Evolutionary conservation across 2,113 vertebrate genomes (phyloP).

Genomic region (Oreamnos americanus): DNA sequence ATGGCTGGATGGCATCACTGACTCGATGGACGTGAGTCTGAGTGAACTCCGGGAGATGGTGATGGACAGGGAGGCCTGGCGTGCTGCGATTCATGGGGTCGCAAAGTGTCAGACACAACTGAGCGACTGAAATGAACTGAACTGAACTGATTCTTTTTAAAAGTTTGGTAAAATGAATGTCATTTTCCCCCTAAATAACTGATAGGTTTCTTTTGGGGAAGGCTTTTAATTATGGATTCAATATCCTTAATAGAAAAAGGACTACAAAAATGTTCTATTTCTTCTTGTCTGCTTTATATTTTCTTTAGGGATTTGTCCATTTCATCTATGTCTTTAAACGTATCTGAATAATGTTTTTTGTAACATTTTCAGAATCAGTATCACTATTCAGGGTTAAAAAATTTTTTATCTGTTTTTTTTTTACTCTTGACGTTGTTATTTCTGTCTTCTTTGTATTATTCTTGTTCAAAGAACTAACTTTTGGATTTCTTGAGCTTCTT

Average conservation of each 20-base stretch:
- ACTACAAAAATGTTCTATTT: neutral
- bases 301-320: neutral
- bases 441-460: neutral
- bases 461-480: neutral
- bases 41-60: no score
- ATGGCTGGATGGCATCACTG: no score
- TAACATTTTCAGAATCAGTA: neutral
- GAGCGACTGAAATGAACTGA: no score
- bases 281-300: neutral
- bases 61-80: no score
- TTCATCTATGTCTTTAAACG: neutral
- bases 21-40: no score
- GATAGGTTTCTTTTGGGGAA: neutral
- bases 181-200: neutral
- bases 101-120: no score
- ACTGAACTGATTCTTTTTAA: neutral
- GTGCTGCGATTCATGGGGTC: no score
- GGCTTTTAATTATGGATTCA: neutral
- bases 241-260: neutral
- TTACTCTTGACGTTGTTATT: neutral
- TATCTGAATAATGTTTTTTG: neutral
- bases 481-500: neutral
- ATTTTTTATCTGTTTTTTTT: neutral
- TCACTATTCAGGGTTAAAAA: neutral
- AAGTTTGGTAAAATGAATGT: neutral